Percentiles rank a stretch among this genome's conserved stretches.
Conservation (phyloP, 1,140 invertebrate genomes). For the Dolichoris vasculosae region DNA sequence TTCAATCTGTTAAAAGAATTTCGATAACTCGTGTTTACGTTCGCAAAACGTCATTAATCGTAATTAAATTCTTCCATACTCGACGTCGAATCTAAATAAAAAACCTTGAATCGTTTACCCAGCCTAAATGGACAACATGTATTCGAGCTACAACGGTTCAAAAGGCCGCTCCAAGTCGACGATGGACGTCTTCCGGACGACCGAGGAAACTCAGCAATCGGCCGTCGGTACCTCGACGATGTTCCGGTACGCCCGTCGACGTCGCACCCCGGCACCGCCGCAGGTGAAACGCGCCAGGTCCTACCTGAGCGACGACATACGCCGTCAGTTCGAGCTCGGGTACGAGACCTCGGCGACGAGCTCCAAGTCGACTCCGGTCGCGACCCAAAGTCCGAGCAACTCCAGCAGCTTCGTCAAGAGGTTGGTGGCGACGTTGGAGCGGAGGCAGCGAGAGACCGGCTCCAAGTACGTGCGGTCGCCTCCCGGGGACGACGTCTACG, state of each 20-base stretch:
- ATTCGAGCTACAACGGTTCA: neutral
- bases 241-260: neutral
- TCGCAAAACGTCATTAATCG: no score
- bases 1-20: no score
- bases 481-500: neutral
- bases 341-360: neutral
- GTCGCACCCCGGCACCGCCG: neutral
- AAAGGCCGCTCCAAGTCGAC: conserved; percentile 27
- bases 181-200: conserved; percentile 13
- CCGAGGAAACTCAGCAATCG: neutral
- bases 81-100: neutral
- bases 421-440: conserved; percentile 54
- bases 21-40: no score
- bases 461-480: neutral
- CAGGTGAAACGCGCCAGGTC: neutral
- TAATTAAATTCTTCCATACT: no score
- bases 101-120: neutral
- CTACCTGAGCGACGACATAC: conserved; percentile 9
- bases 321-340: conserved; percentile 3
- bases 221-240: neutral
- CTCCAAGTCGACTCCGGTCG: neutral
- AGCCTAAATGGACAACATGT: neutral
- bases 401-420: conserved; percentile 53
- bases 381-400: conserved; percentile 7
- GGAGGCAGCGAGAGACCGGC: conserved; percentile 16